These are phyloP conservation scores for Trilocha varians DNA, from an alignment of 2,888 invertebrate species.

Conservation along the genomic window DNA sequence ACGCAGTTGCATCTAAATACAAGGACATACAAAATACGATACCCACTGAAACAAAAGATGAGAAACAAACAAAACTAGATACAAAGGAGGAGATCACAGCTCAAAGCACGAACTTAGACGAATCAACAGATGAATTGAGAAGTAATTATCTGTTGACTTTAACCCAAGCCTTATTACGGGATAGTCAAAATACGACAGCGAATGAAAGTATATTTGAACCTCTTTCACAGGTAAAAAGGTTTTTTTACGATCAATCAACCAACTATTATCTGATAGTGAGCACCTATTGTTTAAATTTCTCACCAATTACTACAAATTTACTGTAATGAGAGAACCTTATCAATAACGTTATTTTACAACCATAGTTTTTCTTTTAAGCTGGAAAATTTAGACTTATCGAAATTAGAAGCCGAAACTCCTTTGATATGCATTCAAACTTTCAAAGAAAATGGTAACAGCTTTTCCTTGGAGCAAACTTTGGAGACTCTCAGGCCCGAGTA, in stretches of 20 bases:
- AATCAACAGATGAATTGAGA: conserved; percentile 55
- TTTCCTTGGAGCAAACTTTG: conserved; percentile 81
- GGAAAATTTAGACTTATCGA: conserved; percentile 78
- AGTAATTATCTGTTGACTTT: conserved; percentile 81
- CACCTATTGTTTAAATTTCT: too few species aligned
- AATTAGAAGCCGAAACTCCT: conserved; percentile 75
- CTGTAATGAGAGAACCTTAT: too few species aligned
- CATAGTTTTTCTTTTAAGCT: conserved; percentile 54
- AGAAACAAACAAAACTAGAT: conserved; percentile 18
- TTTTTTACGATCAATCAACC: not conserved
- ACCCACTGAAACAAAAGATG: conserved; percentile 20
- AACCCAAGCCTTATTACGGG: conserved; percentile 62
- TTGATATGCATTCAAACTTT: conserved; percentile 84
- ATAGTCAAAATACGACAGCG: conserved; percentile 18
- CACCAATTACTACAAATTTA: too few species aligned
- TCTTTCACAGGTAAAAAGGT: conserved; percentile 70
- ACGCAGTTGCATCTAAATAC: conserved; percentile 69
- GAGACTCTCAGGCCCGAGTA: conserved; percentile 82
- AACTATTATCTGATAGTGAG: too few species aligned
- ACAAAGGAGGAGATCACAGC: conserved; percentile 13
- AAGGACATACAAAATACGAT: conserved; percentile 35
- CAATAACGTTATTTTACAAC: not conserved
- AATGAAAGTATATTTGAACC: conserved; percentile 72
- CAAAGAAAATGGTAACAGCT: conserved; percentile 80
- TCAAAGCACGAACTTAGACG: conserved; percentile 1